Evolutionary conservation across 2,113 vertebrate species (phyloP), one percentile per base, ranked within the genome.

Genomic region (Oncorhynchus gorbuscha): DNA sequence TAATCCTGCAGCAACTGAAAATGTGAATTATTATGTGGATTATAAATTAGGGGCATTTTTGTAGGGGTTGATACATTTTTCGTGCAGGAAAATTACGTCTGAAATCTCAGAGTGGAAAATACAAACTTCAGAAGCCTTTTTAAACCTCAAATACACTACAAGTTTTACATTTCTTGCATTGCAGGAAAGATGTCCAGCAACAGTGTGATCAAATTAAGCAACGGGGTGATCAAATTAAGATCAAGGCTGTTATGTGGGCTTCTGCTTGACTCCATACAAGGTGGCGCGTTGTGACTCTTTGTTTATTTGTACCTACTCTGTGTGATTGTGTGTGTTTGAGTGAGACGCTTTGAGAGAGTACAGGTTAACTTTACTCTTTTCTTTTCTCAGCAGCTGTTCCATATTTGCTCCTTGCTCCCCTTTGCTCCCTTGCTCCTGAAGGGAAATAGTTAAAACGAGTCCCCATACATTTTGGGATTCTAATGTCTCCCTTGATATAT

Each of bases 401-500:
- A 49, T 86, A 80, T 88, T 90, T 85, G 75, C 85, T 75, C 78
- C 22, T 3, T 49, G 69, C 81, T 84, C 59, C 59, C 24, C 55
- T 20, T 3, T 49, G 71, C 81, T 84, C 59, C 59, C 24, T 35
- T 20, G 39, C 72, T 77, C 68, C 49, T 79, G 49, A 82, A 85
- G 75, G 84, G 65, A 24, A 74, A 80, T 81, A 74, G 73, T 84
- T 77, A 81, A 83, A 86, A 24, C 35, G 68, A 76, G 73, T 81
- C 78, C 77, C 79, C 64, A 61, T 86, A 76, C 81, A 76, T 86
- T 88, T 82, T 69, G 22, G 45, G 66, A 77, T 82, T 79, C 77
- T 86, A 88, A 77, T 83, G 74, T 77, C 76, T 87, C 73, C 79
- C 83, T 75, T 83, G 88, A 89, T 89, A 81, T 85, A 67, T 66